Evolutionary conservation across 2,888 invertebrate species (phyloP).

Genomic region (Rhimphoctona megacephalus): DNA sequence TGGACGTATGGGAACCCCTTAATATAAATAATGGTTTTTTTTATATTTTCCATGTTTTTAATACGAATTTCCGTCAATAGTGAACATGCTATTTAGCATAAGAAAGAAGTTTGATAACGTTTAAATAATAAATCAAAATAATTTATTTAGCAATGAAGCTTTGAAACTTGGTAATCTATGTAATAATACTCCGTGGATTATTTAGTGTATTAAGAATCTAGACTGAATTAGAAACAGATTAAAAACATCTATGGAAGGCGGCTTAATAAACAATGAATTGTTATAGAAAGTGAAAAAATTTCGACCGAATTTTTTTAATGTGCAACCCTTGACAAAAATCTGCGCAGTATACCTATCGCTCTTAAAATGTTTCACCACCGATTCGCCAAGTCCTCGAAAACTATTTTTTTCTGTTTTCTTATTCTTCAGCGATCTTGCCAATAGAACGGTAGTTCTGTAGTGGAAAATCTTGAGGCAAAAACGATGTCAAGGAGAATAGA

Average conservation of each 20-base stretch:
- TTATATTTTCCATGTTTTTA: neutral
- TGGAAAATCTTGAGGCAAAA: conserved; percentile 17
- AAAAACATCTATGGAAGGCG: neutral
- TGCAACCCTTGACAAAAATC: neutral
- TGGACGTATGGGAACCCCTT: neutral
- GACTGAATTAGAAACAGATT: neutral
- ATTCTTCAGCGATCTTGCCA: neutral
- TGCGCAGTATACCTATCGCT: neutral
- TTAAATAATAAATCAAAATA: neutral
- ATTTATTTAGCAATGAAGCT: neutral
- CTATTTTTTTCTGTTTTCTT: neutral
- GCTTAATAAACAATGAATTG: conserved; percentile 2
- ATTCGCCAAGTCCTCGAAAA: neutral
- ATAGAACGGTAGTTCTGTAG: neutral
- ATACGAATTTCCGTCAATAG: neutral
- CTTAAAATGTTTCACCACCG: neutral
- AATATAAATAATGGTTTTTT: neutral
- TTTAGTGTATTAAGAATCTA: neutral
- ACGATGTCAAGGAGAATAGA: conserved; percentile 53
- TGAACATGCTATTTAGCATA: neutral
- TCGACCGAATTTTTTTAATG: neutral
- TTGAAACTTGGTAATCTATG: neutral
- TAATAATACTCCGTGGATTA: neutral
- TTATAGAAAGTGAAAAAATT: neutral
- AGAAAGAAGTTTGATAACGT: neutral